Conservation (phyloP, 2,797 vertebrate genomes). For the Garrulus glandarius region DNA sequence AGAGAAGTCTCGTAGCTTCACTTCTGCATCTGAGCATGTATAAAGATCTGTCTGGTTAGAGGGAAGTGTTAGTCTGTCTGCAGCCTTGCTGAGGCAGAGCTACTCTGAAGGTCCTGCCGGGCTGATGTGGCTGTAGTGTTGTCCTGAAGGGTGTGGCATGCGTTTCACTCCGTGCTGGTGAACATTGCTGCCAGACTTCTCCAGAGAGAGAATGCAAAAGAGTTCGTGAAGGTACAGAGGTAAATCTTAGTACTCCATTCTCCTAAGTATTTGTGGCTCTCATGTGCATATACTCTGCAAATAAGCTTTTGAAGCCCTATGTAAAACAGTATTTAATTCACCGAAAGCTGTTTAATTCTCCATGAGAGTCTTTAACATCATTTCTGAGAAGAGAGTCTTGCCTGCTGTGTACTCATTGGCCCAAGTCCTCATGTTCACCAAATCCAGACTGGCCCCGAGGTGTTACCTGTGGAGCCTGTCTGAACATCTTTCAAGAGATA, state of each 20-base stretch:
- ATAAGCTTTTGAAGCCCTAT: background rate
- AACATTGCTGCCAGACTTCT: background rate
- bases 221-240: background rate
- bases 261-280: background rate
- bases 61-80: background rate
- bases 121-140: background rate
- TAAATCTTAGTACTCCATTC: background rate
- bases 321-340: background rate
- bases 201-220: background rate
- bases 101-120: background rate
- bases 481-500: background rate
- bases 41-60: background rate
- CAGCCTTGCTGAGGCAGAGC: background rate
- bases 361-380: background rate
- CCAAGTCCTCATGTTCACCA: background rate
- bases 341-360: background rate
- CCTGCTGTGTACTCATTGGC: background rate
- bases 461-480: background rate
- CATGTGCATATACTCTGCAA: background rate
- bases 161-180: background rate
- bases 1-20: background rate
- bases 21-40: background rate
- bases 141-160: accelerated
- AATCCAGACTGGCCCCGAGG: background rate
- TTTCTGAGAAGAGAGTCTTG: background rate